Conservation (phyloP, 1,140 invertebrate genomes). For the Vanessa atalanta region DNA sequence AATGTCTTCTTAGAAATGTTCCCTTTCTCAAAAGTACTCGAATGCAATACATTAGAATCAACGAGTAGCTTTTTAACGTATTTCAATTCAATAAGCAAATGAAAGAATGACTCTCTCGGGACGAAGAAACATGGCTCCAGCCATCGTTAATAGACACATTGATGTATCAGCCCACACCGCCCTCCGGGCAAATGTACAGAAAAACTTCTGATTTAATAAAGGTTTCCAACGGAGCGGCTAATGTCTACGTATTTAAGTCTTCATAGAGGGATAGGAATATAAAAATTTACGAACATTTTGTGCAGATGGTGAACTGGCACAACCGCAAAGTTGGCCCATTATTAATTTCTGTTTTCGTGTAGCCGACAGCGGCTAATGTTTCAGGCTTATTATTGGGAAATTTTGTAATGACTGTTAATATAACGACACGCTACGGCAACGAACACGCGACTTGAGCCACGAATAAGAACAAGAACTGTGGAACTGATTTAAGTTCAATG, state of each 20-base stretch:
- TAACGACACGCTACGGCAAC: slow-evolving; percentile 56
- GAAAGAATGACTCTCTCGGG: slow-evolving; percentile 66
- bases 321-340: slow-evolving; percentile 67
- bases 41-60: slow-evolving; percentile 13
- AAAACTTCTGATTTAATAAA: slow-evolving; percentile 61
- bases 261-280: slow-evolving; percentile 44
- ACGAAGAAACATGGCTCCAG: slow-evolving; percentile 32
- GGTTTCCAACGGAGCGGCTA: slow-evolving; percentile 3
- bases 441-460: slow-evolving; percentile 54
- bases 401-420: slow-evolving; percentile 74
- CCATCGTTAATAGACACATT: slow-evolving; percentile 68
- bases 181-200: slow-evolving; percentile 40
- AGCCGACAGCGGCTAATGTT: slow-evolving; percentile 63
- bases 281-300: slow-evolving; percentile 58
- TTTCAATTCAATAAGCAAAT: slow-evolving; percentile 54
- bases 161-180: slow-evolving; percentile 56
- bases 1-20: slow-evolving; percentile 1
- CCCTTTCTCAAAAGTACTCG: not conserved
- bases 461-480: slow-evolving; percentile 41
- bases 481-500: slow-evolving; percentile 17
- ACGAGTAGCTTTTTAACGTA: slow-evolving; percentile 18
- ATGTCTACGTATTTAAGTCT: slow-evolving; percentile 44
- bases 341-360: slow-evolving; percentile 73
- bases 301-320: slow-evolving; percentile 63
- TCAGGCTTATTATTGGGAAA: slow-evolving; percentile 70